Evolutionary conservation across 2,797 vertebrate genomes (phyloP).

Genomic region (Macrochelys suwanniensis): DNA sequence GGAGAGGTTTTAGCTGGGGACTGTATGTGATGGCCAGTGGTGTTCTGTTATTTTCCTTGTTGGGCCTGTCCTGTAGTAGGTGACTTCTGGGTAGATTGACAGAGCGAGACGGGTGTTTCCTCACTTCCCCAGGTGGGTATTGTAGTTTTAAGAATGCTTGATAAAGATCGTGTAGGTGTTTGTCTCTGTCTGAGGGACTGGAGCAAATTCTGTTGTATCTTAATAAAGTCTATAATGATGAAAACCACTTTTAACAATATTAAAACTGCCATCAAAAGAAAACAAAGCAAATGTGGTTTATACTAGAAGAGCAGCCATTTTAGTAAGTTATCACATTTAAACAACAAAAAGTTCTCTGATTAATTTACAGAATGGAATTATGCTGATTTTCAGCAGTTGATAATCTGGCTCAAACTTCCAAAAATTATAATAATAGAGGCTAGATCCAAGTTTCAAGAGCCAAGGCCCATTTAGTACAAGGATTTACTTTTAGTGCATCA

Average conservation of each 20-base stretch:
- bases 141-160: too few species aligned
- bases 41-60: too few species aligned
- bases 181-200: too few species aligned
- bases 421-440: not conserved
- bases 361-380: not conserved
- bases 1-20: too few species aligned
- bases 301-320: not conserved
- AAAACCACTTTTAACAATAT: constrained; percentile 26
- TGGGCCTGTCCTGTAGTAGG: too few species aligned
- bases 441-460: not conserved
- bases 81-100: too few species aligned
- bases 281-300: not conserved
- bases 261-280: constrained; percentile 26
- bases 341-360: not conserved
- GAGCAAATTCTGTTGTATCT: too few species aligned
- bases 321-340: not conserved
- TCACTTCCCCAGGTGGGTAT: too few species aligned
- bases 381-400: not conserved
- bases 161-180: too few species aligned
- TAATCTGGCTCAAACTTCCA: constrained; percentile 5
- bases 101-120: too few species aligned
- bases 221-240: not conserved
- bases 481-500: not conserved
- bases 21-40: too few species aligned
- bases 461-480: not conserved